A percentile compares a stretch with the other conserved stretches of the same genome.
Evolutionary conservation across 2,113 vertebrate species (phyloP).

Genomic region (Thamnophis sirtalis): DNA sequence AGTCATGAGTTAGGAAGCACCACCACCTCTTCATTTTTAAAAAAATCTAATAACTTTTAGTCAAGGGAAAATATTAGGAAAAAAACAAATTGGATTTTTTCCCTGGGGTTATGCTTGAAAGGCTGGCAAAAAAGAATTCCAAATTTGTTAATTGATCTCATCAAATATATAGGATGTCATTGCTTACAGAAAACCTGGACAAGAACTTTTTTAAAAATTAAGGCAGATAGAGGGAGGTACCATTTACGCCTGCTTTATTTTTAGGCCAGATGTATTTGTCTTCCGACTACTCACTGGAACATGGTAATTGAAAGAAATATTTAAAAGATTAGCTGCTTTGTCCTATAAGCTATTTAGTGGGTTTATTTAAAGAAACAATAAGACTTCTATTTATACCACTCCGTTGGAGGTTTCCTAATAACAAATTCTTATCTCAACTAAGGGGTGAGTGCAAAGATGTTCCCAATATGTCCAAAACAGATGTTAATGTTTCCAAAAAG

Average conservation of each 20-base stretch:
- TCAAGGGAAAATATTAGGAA: not conserved
- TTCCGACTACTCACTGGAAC: not conserved
- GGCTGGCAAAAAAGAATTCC: not conserved
- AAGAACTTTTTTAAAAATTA: not conserved
- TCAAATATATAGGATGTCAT: not conserved
- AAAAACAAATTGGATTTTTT: not conserved
- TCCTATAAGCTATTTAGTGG: not conserved
- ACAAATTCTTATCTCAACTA: not conserved
- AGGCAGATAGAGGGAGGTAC: not conserved
- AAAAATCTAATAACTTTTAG: not conserved
- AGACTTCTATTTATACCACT: not conserved
- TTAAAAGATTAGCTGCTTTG: not conserved
- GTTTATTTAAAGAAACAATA: not conserved
- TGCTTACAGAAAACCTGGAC: not conserved
- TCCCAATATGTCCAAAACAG: not conserved
- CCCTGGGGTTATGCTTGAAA: not conserved
- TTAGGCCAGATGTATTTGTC: not conserved
- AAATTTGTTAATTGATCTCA: not conserved
- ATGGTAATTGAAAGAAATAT: not conserved
- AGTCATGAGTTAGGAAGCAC: not conserved
- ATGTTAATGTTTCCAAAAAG: not conserved
- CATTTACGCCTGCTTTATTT: not conserved
- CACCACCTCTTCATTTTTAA: not conserved
- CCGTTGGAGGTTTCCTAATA: not conserved
- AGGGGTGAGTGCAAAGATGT: not conserved